Percentiles rank a stretch among this genome's conserved stretches.
Conservation (phyloP, 2,113 vertebrate species). For the Apteryx owenii region DNA sequence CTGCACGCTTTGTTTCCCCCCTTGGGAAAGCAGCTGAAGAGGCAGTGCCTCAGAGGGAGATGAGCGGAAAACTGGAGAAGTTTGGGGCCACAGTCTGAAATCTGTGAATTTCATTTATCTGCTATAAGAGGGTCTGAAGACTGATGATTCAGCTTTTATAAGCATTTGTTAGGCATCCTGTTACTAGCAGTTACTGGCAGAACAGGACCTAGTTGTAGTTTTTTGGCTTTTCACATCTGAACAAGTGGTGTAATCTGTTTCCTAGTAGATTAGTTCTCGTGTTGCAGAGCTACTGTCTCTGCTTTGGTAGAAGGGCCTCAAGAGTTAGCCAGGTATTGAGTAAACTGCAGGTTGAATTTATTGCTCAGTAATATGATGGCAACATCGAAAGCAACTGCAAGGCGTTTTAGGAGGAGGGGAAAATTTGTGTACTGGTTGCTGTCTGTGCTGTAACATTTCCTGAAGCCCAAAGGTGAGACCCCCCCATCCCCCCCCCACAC, state of each 20-base stretch:
- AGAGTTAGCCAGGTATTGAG: background rate
- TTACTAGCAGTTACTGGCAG: background rate
- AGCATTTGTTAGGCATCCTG: fast-evolving
- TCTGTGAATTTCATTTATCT: background rate
- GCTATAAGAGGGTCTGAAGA: background rate
- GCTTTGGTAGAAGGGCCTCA: background rate
- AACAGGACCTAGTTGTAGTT: background rate
- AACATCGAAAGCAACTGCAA: background rate
- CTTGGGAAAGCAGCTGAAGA: background rate
- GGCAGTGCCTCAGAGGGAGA: background rate
- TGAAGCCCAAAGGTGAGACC: background rate
- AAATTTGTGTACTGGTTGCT: background rate
- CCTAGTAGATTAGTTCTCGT: background rate
- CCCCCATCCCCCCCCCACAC: too few species aligned
- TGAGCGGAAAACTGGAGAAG: background rate
- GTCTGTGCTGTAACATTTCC: background rate
- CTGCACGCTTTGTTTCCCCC: background rate
- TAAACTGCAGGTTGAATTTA: background rate
- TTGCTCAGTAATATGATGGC: background rate
- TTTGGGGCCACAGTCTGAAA: background rate
- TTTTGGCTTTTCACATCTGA: background rate
- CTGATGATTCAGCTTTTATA: background rate
- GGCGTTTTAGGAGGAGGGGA: background rate
- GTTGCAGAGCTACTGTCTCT: background rate
- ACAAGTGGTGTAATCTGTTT: background rate